Conservation (phyloP, 2,113 vertebrate genomes). For the Podarcis cretensis region DNA sequence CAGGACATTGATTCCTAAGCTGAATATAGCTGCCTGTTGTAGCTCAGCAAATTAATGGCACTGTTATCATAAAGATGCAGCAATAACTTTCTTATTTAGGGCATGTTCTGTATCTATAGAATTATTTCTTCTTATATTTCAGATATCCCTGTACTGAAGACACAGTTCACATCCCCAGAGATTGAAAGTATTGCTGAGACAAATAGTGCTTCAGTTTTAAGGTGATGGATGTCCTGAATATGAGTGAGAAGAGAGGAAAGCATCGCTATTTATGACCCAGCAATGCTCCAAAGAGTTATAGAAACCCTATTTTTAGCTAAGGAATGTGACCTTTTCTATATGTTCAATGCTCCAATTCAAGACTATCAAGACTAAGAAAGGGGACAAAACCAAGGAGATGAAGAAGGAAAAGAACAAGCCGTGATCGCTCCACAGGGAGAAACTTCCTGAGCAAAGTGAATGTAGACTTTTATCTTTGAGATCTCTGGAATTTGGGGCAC, state of each 20-base stretch:
- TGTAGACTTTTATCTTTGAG: not conserved
- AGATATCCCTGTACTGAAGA: not conserved
- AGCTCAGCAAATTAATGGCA: slow-evolving; percentile 11
- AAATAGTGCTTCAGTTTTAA: slow-evolving; percentile 24
- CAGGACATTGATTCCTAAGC: not conserved
- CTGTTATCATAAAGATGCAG: slow-evolving; percentile 5
- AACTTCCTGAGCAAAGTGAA: not conserved
- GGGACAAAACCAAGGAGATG: not conserved
- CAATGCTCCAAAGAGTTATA: slow-evolving; percentile 9
- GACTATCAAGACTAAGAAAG: not conserved
- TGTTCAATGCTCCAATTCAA: slow-evolving; percentile 18
- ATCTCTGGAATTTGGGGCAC: not conserved
- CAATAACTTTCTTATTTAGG: slow-evolving; percentile 32
- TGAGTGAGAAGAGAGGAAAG: not conserved
- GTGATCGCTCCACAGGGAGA: not conserved
- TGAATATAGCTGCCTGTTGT: not conserved
- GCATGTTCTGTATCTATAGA: not conserved
- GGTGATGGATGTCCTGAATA: not conserved
- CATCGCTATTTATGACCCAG: slow-evolving; percentile 3
- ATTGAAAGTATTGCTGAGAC: slow-evolving; percentile 1
- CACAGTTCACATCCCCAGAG: slow-evolving; percentile 11
- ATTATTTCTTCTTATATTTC: slow-evolving; percentile 13
- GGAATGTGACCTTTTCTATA: slow-evolving; percentile 20
- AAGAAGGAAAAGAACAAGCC: slow-evolving; percentile 3
- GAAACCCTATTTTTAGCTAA: slow-evolving; percentile 27